Evolutionary conservation across 2,113 vertebrate species (phyloP).

Genomic region (Notothenia rossii): DNA sequence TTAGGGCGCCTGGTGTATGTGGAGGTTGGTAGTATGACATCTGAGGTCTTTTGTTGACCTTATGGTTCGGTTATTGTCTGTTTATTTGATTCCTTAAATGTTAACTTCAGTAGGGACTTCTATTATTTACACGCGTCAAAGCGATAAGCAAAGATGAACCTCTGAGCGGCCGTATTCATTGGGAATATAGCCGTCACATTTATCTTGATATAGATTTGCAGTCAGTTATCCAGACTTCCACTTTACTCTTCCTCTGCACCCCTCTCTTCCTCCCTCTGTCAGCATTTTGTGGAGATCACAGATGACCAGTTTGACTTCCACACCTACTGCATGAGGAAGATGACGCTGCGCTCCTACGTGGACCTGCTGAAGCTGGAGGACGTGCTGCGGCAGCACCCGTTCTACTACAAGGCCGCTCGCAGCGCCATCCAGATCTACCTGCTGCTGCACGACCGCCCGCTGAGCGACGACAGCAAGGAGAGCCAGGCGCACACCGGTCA

Average conservation of each 20-base stretch:
- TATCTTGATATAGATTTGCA: neutral
- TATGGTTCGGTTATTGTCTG: too few relatives aligned
- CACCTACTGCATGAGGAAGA: constrained; percentile 97
- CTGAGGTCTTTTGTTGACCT: too few relatives aligned
- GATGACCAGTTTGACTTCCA: constrained; percentile 98
- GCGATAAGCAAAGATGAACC: too few relatives aligned
- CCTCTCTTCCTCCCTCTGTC: constrained; percentile 20
- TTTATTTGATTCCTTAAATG: too few relatives aligned
- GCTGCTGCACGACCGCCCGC: constrained; percentile 93
- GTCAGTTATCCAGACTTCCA: neutral
- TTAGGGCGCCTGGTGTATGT: too few relatives aligned
- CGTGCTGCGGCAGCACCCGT: constrained; percentile 92
- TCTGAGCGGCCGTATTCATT: too few relatives aligned
- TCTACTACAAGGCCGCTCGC: constrained; percentile 94
- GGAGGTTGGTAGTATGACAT: too few relatives aligned
- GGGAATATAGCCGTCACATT: neutral
- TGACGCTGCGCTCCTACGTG: constrained; percentile 95
- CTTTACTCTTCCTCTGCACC: neutral
- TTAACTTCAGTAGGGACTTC: too few relatives aligned
- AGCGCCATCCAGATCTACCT: constrained; percentile 95
- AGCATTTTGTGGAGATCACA: constrained; percentile 98
- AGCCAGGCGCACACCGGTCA: constrained; percentile 92
- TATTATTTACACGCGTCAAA: too few relatives aligned
- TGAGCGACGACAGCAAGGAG: constrained; percentile 94
- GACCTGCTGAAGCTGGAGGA: constrained; percentile 95